Evolutionary conservation across 2,113 vertebrate genomes (phyloP).

Genomic region (Callipepla californica): DNA sequence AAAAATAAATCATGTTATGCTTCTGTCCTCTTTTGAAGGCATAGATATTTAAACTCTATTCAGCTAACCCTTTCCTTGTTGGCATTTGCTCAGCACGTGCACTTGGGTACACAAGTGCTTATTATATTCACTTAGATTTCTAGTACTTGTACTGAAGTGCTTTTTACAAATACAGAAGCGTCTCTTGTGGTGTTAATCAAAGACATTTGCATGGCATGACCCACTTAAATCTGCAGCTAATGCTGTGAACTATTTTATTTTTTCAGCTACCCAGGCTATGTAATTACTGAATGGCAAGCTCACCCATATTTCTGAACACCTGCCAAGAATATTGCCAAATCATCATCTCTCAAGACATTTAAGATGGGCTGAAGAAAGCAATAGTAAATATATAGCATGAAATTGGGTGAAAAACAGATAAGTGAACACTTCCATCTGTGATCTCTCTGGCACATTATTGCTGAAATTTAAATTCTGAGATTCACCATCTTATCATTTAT

Average conservation of each 20-base stretch:
- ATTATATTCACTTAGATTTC: slow-evolving; percentile 22
- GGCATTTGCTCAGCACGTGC: neutral
- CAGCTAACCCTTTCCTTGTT: neutral
- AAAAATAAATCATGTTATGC: neutral
- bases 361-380: neutral
- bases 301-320: neutral
- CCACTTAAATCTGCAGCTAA: neutral
- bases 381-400: neutral
- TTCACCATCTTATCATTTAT: neutral
- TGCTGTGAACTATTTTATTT: neutral
- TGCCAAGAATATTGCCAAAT: neutral
- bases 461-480: neutral
- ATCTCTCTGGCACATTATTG: neutral
- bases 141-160: neutral
- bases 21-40: slow-evolving; percentile 8
- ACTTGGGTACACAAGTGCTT: neutral
- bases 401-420: neutral
- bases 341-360: neutral
- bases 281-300: neutral
- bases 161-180: neutral
- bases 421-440: neutral
- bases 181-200: neutral
- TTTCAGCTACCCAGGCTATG: neutral
- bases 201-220: neutral
- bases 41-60: slow-evolving; percentile 3